Conservation (phyloP, 2,797 vertebrate species). For the Malurus splendens region DNA sequence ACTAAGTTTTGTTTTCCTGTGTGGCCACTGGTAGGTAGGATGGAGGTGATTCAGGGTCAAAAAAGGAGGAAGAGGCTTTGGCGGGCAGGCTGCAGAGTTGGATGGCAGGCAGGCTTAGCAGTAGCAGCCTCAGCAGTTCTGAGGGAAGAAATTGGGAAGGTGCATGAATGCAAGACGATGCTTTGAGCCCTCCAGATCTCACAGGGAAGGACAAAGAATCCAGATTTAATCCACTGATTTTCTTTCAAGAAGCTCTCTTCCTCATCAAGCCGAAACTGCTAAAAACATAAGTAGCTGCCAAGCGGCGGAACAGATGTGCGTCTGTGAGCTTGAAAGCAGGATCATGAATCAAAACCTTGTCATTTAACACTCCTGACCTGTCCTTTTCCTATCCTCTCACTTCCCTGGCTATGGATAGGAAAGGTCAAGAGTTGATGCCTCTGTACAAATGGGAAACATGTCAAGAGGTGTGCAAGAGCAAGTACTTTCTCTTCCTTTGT, state of each 20-base stretch:
- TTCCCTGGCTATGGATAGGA: background rate
- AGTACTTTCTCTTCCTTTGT: background rate
- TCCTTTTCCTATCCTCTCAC: background rate
- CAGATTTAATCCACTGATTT: background rate
- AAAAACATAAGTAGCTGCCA: background rate
- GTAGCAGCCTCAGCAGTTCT: background rate
- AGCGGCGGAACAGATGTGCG: fast-evolving
- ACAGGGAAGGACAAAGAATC: fast-evolving
- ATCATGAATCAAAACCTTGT: background rate
- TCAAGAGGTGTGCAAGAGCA: background rate
- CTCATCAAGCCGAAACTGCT: background rate
- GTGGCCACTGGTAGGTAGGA: background rate
- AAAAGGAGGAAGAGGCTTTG: background rate
- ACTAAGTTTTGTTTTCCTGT: background rate
- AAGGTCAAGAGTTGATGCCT: background rate
- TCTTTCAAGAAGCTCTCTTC: background rate
- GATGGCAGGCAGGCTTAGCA: fast-evolving
- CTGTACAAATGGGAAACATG: background rate
- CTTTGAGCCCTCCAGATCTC: background rate
- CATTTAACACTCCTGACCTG: background rate
- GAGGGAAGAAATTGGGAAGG: background rate
- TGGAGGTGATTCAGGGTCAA: background rate
- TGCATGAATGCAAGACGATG: fast-evolving
- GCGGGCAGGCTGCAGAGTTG: background rate
- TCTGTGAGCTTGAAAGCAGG: background rate